Evolutionary conservation across 2,888 invertebrate genomes (phyloP), one percentile per base, ranked within the genome.

Genomic region (Arctia plantaginis): DNA sequence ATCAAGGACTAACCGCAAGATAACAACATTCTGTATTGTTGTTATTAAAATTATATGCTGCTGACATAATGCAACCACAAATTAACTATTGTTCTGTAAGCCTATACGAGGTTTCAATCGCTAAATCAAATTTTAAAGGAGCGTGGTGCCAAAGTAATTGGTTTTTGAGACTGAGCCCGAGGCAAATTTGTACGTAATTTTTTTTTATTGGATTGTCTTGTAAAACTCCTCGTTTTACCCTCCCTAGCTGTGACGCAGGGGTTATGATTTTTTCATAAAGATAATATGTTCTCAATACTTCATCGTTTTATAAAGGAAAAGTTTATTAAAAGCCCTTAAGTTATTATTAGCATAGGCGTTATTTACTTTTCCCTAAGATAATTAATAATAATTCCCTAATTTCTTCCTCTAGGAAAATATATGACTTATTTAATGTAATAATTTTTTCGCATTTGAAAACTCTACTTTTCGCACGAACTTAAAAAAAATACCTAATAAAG

Each of bases 1-100:
- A 41, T 47, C 67, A 67, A 67, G 47, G 67, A 12, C 67, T 47
- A 47, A 47, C 67, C 67, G 30, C 30, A 67, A 47, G 47, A 67
- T 67, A 44, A 67, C 44, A 67, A 44, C 30, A 44, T 67, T 23
- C 18, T 20, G 30, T 47, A 67, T 47, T 47, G 27, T 67, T 67
- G 44, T 67, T 30, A 30, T 62, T 62, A 30, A 62, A 67, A 67
- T 44, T 30, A 47, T 27, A 44, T 18, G 18, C 30, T 20, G 20
- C 30, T 44, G 44, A 27, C 44, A 44, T 20, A 44, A 27, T 30
- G 10, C 4, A 67, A 44, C 67, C 67, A 47, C 47, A 47, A 67
- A 67, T n/a, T 47, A 47, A 44, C 47, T 23, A 47, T 47, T 47
- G 44, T 67, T 44, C 44, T 67, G 18, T 67, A 30, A 30, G 30